Evolutionary conservation across 2,888 invertebrate genomes (phyloP).

Genomic region (Acanthoscelides obtectus): DNA sequence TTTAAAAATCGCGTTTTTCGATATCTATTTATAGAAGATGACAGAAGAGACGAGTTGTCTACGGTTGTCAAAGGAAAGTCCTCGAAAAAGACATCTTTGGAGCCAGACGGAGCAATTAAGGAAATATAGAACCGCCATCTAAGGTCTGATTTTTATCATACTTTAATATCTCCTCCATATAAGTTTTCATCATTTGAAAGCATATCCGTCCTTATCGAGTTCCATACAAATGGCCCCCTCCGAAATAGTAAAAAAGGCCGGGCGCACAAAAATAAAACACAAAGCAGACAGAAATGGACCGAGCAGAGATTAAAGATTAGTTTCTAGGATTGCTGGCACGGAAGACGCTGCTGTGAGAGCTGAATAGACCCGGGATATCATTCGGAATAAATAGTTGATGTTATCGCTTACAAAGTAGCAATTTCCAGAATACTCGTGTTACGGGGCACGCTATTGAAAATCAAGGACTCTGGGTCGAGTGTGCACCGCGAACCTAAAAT

Average conservation of each 20-base stretch:
- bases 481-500: neutral
- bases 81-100: neutral
- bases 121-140: neutral
- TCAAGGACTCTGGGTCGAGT: slow-evolving; percentile 1
- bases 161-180: neutral
- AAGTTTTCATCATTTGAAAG: neutral
- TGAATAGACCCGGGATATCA: slow-evolving; percentile 33
- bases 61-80: neutral
- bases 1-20: too few species aligned
- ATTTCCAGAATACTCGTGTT: slow-evolving; percentile 35
- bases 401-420: slow-evolving; percentile 43
- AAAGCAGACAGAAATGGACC: slow-evolving; percentile 20
- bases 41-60: too few species aligned
- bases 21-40: too few species aligned
- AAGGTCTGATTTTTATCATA: neutral
- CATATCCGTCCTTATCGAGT: neutral
- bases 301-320: slow-evolving; percentile 35
- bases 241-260: neutral
- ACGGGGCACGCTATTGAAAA: slow-evolving; percentile 12
- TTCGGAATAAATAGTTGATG: slow-evolving; percentile 43
- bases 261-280: slow-evolving; percentile 16
- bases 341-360: slow-evolving; percentile 17
- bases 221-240: neutral
- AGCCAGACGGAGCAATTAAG: neutral
- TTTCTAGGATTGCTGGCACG: slow-evolving; percentile 36